Conservation (phyloP, 2,888 invertebrate species). For the Lasioglossum pauxillum region DNA sequence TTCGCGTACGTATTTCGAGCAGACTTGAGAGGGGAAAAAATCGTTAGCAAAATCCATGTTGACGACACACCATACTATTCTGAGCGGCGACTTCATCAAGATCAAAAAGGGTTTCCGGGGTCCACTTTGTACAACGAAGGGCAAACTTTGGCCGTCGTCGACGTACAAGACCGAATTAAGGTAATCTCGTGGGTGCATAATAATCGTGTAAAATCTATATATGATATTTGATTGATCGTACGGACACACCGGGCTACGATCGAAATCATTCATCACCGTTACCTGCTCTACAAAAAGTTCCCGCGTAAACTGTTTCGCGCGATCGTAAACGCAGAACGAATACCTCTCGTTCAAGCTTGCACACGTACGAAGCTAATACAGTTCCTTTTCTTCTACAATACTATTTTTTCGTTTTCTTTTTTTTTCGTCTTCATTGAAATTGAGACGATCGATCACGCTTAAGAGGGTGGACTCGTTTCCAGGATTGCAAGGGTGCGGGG, state of each 20-base stretch:
- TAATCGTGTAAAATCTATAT: slow-evolving; percentile 49
- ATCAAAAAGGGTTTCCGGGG: neutral
- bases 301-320: slow-evolving; percentile 10
- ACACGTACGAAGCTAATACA: slow-evolving; percentile 24
- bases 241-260: slow-evolving; percentile 38
- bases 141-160: slow-evolving; percentile 5
- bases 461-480: neutral
- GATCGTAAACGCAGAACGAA: slow-evolving; percentile 6
- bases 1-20: slow-evolving; percentile 35
- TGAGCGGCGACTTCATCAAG: slow-evolving; percentile 14
- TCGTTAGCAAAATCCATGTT: slow-evolving; percentile 35
- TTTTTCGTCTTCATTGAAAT: slow-evolving; percentile 10
- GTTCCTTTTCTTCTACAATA: neutral
- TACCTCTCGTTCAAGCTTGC: slow-evolving; percentile 21
- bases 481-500: too few species aligned
- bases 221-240: slow-evolving; percentile 29
- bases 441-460: slow-evolving; percentile 21
- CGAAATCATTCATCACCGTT: slow-evolving; percentile 7
- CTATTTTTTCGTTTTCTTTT: neutral
- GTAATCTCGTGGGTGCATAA: slow-evolving; percentile 32
- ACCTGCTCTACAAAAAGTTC: slow-evolving; percentile 18
- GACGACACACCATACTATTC: slow-evolving; percentile 1
- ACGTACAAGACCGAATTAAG: slow-evolving; percentile 42
- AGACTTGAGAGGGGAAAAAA: slow-evolving; percentile 37
- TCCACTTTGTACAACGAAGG: slow-evolving; percentile 16